Conservation (phyloP, 2,888 invertebrate genomes). For the Conchocele bisecta region DNA sequence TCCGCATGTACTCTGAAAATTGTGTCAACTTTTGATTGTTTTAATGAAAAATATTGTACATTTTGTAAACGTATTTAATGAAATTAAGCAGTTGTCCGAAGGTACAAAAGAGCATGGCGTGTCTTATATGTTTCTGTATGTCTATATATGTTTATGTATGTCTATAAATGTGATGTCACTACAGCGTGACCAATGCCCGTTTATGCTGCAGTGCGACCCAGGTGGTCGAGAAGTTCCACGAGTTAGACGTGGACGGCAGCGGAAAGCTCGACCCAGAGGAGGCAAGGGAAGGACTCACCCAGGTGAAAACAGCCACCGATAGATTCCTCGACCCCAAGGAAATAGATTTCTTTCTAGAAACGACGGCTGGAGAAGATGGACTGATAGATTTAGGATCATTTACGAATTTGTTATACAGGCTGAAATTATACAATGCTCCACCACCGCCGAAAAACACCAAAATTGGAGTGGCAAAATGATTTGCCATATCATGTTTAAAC, state of each 20-base stretch:
- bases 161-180: conserved; percentile 3
- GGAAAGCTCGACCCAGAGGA: conserved; percentile 79
- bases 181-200: conserved; percentile 37
- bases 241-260: conserved; percentile 78
- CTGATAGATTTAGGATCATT: conserved; percentile 79
- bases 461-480: too few species aligned
- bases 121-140: too few species aligned
- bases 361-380: conserved; percentile 76
- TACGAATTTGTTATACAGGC: conserved; percentile 75
- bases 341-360: conserved; percentile 80
- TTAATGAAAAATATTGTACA: too few species aligned
- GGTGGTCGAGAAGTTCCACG: conserved; percentile 77
- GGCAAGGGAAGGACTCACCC: conserved; percentile 72
- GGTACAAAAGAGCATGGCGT: too few species aligned
- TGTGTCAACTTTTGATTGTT: too few species aligned
- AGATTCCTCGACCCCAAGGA: conserved; percentile 75
- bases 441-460: conserved; percentile 67
- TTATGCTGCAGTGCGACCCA: conserved; percentile 74
- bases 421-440: conserved; percentile 78
- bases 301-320: conserved; percentile 75
- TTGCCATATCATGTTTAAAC: too few species aligned
- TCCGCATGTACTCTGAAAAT: too few species aligned
- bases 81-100: too few species aligned
- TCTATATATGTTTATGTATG: too few species aligned
- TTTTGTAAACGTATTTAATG: too few species aligned